Evolutionary conservation across 35 echinoderm and acorn worm genomes (phyloP).

Genomic region (Apostichopus parvimensis): DNA sequence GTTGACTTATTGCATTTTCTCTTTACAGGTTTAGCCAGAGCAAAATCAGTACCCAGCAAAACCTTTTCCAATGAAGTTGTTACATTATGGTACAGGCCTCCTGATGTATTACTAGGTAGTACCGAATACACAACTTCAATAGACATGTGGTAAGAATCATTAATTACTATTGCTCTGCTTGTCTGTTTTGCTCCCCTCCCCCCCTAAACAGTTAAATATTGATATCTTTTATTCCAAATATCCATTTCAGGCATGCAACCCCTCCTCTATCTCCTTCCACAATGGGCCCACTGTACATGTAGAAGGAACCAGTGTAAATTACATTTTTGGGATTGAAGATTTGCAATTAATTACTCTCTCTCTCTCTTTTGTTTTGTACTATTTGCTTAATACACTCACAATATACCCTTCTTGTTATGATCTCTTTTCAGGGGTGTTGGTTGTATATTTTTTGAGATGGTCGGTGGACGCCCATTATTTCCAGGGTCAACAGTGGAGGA

Average conservation of each 20-base stretch:
- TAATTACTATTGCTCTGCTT: too few relatives aligned
- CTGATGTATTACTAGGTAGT: constrained; percentile 93
- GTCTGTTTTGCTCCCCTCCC: too few relatives aligned
- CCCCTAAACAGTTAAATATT: too few relatives aligned
- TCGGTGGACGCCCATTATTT: constrained; percentile 89
- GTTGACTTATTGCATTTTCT: neutral
- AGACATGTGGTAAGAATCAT: constrained; percentile 92
- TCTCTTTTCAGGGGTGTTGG: constrained; percentile 86
- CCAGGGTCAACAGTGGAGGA: constrained; percentile 99
- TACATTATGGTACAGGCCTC: constrained; percentile 98
- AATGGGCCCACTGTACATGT: too few relatives aligned
- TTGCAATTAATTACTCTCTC: too few relatives aligned
- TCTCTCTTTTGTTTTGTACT: too few relatives aligned
- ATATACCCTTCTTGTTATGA: neutral
- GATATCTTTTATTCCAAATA: too few relatives aligned
- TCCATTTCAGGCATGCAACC: too few relatives aligned
- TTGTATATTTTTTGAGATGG: constrained; percentile 99
- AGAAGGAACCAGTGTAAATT: too few relatives aligned
- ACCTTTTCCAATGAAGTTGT: constrained; percentile 99
- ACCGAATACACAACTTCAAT: constrained; percentile 97
- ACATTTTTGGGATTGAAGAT: too few relatives aligned
- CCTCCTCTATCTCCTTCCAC: too few relatives aligned
- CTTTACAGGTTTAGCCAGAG: constrained; percentile 91
- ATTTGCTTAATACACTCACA: too few relatives aligned
- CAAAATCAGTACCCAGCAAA: constrained; percentile 99